Conservation (phyloP, 1,140 invertebrate genomes). For the Brachystomella parvula region DNA sequence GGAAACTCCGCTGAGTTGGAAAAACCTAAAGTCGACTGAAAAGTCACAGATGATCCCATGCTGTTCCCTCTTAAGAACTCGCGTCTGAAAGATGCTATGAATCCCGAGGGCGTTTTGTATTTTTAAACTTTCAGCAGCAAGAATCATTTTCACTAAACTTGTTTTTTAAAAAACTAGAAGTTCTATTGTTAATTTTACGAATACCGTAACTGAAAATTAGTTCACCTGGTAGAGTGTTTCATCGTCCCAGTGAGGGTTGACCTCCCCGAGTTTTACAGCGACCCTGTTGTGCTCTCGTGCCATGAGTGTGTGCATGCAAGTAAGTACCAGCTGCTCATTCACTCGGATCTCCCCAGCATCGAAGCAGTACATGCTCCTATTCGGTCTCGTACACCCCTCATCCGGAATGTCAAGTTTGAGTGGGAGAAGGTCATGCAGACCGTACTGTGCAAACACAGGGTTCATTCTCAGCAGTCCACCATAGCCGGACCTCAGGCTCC, state of each 20-base stretch:
- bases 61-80: too few species aligned
- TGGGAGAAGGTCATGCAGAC: slow-evolving; percentile 77
- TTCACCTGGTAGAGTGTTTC: slow-evolving; percentile 76
- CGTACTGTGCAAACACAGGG: slow-evolving; percentile 76
- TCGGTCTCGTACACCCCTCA: slow-evolving; percentile 82
- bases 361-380: slow-evolving; percentile 81
- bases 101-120: too few species aligned
- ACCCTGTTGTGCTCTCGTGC: slow-evolving; percentile 79
- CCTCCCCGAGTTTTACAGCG: slow-evolving; percentile 60
- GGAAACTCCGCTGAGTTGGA: too few species aligned
- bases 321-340: slow-evolving; percentile 82
- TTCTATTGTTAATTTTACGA: too few species aligned
- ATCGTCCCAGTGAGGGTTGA: slow-evolving; percentile 93
- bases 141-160: too few species aligned
- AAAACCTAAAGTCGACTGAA: too few species aligned
- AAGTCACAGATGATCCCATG: too few species aligned
- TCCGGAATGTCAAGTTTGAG: slow-evolving; percentile 83
- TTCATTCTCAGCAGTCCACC: slow-evolving; percentile 75
- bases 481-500: slow-evolving; percentile 67
- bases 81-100: too few species aligned
- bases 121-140: too few species aligned
- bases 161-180: too few species aligned
- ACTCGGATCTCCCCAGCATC: slow-evolving; percentile 87
- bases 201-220: too few species aligned
- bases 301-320: slow-evolving; percentile 84